Conservation (phyloP, 2,113 vertebrate genomes). For the Nyctibius bracteatus region DNA sequence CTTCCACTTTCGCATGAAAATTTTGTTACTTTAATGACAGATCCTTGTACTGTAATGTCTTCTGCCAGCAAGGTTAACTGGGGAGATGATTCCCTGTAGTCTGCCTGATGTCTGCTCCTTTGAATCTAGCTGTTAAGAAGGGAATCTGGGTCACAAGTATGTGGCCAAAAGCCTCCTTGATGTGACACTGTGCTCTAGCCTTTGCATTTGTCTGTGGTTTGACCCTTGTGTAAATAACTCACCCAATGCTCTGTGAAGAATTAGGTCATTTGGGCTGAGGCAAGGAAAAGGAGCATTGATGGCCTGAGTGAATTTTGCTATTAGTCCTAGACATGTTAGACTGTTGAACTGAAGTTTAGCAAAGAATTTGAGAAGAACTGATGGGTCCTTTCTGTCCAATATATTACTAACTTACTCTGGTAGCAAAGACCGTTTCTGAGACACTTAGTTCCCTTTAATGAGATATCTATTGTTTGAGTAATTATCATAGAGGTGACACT, state of each 20-base stretch:
- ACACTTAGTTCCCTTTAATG: not conserved
- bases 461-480: not conserved
- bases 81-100: not conserved
- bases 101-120: not conserved
- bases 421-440: not conserved
- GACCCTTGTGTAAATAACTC: not conserved
- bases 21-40: not conserved
- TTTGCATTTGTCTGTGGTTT: not conserved
- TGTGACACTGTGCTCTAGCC: not conserved
- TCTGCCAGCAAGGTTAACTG: not conserved
- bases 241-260: not conserved
- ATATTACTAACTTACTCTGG: not conserved
- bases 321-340: not conserved
- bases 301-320: not conserved
- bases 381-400: not conserved
- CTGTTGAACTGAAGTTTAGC: not conserved
- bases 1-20: constrained; percentile 9
- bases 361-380: not conserved
- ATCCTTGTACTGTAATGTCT: not conserved
- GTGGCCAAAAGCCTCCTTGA: not conserved
- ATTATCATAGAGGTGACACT: not conserved
- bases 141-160: not conserved
- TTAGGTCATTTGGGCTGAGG: not conserved
- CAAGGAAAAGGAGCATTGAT: not conserved
- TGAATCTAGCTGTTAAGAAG: not conserved